Conservation (phyloP, 1,140 invertebrate genomes). For the Euwallacea similis region DNA sequence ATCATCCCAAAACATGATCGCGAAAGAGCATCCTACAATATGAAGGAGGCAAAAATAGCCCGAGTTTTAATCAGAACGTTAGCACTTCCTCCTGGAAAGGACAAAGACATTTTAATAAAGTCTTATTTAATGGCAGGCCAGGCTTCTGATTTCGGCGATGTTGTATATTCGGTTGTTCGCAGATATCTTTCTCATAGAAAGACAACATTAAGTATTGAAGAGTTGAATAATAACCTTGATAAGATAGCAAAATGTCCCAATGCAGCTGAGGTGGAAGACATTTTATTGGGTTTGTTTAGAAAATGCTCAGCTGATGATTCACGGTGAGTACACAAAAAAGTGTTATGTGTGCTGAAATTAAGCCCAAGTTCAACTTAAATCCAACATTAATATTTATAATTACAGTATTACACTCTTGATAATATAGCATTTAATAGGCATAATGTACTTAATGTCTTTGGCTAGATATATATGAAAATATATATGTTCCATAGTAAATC, state of each 20-base stretch:
- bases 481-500: too few relatives aligned
- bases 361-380: too few relatives aligned
- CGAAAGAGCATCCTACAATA: slow-evolving; percentile 64
- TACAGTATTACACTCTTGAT: too few relatives aligned
- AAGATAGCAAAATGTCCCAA: slow-evolving; percentile 64
- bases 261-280: slow-evolving; percentile 55
- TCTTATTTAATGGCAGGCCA: slow-evolving; percentile 46
- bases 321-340: slow-evolving; percentile 5
- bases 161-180: slow-evolving; percentile 69
- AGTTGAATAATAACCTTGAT: slow-evolving; percentile 73
- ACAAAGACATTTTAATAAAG: slow-evolving; percentile 67
- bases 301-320: slow-evolving; percentile 46
- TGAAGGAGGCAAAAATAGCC: slow-evolving; percentile 68
- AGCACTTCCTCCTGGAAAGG: slow-evolving; percentile 64
- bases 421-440: too few relatives aligned
- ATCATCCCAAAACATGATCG: slow-evolving; percentile 71
- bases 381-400: too few relatives aligned
- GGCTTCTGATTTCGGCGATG: slow-evolving; percentile 73
- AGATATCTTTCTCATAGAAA: slow-evolving; percentile 60
- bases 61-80: slow-evolving; percentile 70
- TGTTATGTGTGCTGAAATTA: not conserved
- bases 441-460: too few relatives aligned
- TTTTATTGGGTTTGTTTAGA: slow-evolving; percentile 52
- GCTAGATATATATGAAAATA: too few relatives aligned
- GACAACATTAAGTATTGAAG: slow-evolving; percentile 60